phyloP scores from a whole-genome alignment of 2,797 vertebrate species.

The Schizopygopsis malacanthus region DNA sequence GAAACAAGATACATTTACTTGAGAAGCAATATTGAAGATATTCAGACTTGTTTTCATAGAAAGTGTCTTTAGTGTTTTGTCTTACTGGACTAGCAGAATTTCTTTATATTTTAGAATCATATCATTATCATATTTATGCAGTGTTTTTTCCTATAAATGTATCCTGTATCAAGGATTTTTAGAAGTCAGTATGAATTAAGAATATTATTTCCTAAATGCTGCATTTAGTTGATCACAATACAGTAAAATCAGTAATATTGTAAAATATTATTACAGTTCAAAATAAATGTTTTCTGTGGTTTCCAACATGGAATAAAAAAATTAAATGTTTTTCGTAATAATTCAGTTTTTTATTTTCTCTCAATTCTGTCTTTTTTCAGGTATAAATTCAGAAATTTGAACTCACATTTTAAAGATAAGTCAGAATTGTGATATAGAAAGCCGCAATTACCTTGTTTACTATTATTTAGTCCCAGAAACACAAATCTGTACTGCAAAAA shows the following conservation, averaged over 20 bases:
- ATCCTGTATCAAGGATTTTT: background rate
- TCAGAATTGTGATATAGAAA: no score
- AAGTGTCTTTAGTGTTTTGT: background rate
- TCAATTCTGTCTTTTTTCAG: no score
- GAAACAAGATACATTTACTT: background rate
- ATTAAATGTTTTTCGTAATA: background rate
- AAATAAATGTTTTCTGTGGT: background rate
- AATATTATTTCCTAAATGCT: background rate
- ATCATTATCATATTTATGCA: background rate
- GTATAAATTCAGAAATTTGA: no score
- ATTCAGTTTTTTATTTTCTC: no score
- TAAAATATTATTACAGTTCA: background rate
- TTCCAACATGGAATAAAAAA: background rate
- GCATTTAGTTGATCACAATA: background rate
- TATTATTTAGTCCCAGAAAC: background rate
- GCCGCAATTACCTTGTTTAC: background rate
- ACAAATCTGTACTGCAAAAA: background rate
- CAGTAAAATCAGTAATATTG: background rate
- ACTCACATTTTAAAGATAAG: no score
- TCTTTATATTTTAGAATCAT: no score
- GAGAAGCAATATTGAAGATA: background rate
- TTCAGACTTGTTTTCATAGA: background rate
- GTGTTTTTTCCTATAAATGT: background rate
- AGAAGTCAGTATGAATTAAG: background rate
- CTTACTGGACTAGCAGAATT: no score